Conservation (phyloP, 2,113 vertebrate genomes). For the Pterocles burchelli region DNA sequence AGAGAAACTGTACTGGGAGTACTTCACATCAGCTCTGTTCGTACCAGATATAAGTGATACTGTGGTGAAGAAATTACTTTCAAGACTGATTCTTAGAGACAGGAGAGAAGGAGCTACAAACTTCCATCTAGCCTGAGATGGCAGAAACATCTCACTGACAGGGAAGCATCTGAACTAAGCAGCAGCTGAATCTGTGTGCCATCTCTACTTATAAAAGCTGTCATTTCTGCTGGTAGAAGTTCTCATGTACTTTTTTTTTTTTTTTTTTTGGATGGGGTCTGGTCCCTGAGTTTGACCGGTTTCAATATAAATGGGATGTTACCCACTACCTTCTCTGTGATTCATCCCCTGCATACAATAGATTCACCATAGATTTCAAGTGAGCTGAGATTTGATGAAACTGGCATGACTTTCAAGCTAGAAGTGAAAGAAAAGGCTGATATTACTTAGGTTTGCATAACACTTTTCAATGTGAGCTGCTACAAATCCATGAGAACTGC, state of each 20-base stretch:
- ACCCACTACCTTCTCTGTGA: fast-evolving
- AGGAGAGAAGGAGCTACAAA: not conserved
- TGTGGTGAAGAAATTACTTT: not conserved
- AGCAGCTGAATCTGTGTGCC: not conserved
- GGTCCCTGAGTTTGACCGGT: not conserved
- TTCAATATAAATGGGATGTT: not conserved
- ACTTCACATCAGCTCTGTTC: not conserved
- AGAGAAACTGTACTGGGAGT: not conserved
- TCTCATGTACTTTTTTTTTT: not conserved
- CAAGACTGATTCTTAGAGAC: not conserved
- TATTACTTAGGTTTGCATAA: not conserved
- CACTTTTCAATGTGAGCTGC: not conserved
- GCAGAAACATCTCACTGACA: not conserved
- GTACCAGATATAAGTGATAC: not conserved
- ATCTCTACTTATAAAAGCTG: not conserved
- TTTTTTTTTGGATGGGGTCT: not conserved
- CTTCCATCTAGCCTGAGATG: not conserved
- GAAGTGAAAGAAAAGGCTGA: not conserved
- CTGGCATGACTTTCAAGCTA: not conserved
- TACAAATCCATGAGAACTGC: not conserved
- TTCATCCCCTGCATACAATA: not conserved
- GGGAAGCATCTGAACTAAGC: not conserved
- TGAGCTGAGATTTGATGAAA: not conserved
- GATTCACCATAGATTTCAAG: not conserved
- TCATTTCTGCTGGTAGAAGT: not conserved